Evolutionary conservation across 1,140 invertebrate species (phyloP), one percentile per base, ranked within the genome.

Genomic region (Anastrepha obliqua): DNA sequence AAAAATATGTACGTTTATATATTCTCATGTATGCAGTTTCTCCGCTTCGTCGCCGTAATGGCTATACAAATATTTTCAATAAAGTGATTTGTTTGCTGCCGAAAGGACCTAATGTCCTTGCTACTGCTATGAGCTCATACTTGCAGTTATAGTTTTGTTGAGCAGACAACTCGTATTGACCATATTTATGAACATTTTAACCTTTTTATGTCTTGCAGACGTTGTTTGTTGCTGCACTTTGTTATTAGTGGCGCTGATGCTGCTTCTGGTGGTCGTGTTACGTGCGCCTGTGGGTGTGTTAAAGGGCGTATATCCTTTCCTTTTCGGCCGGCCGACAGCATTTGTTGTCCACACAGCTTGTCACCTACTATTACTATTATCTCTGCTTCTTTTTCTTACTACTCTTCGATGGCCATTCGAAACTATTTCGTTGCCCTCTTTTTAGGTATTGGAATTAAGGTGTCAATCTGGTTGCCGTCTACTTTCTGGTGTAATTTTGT

Each of bases 111-210:
- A 44, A 87, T 20, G 29, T 81, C 74, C 74, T 51, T 20, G 47
- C 74, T 55, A 81, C 42, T 62, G 58, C 17, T 59, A 59, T 60
- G 81, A 42, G 70, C 42, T 74, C 42, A 15, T 15, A 74, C 70
- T 20, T 74, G 13, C 74, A 81, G 42, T 81, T 15, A 55, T 81
- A 81, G 74, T 81, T 81, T 81, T 81, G 74, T 29, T 81, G 20
- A 2, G 17, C 47, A 58, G 55, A 0, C 85, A 86, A 86, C 85
- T 86, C 39, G 20, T 86, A 70, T 67, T 87, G 86, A 87, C 86
- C 86, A 87, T 87, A 87, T 87, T 87, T 87, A 87, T 87, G 86
- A n/a, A 87, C 64, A 87, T 87, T 87, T 87, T 87, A 87, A 64
- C 86, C 86, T 67, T 87, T 65, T 67, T 87, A 64, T 87, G 86